phyloP scores from a whole-genome alignment of 1,140 invertebrate species.

The Heliconius hermathena region DNA sequence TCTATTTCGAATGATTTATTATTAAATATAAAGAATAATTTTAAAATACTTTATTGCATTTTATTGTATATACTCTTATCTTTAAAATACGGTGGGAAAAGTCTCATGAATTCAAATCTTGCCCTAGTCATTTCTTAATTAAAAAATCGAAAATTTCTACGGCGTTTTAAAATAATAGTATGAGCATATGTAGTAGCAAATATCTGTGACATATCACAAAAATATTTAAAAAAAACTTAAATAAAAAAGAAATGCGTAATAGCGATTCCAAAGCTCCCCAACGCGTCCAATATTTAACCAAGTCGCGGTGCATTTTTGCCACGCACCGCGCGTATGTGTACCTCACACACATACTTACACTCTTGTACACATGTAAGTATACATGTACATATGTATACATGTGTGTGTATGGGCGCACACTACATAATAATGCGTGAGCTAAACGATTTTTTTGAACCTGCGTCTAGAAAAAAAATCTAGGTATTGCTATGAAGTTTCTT shows the following conservation, averaged over 20 bases:
- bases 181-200: background rate
- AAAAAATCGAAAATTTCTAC: too few relatives aligned
- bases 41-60: too few relatives aligned
- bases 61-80: too few relatives aligned
- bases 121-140: too few relatives aligned
- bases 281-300: slow-evolving; percentile 74
- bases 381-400: background rate
- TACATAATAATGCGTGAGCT: slow-evolving; percentile 47
- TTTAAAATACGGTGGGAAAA: too few relatives aligned
- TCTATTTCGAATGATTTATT: too few relatives aligned
- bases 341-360: slow-evolving; percentile 36
- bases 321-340: slow-evolving; percentile 47
- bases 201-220: background rate
- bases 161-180: background rate
- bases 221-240: background rate
- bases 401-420: slow-evolving; percentile 14
- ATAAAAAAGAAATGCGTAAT: background rate
- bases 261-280: slow-evolving; percentile 45
- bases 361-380: background rate
- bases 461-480: slow-evolving; percentile 28
- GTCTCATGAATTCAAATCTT: too few relatives aligned
- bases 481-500: background rate
- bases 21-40: too few relatives aligned
- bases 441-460: slow-evolving; percentile 49
- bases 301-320: slow-evolving; percentile 78